phyloP scores from a whole-genome alignment of 2,113 vertebrate species.

The Pontoporia blainvillei region DNA sequence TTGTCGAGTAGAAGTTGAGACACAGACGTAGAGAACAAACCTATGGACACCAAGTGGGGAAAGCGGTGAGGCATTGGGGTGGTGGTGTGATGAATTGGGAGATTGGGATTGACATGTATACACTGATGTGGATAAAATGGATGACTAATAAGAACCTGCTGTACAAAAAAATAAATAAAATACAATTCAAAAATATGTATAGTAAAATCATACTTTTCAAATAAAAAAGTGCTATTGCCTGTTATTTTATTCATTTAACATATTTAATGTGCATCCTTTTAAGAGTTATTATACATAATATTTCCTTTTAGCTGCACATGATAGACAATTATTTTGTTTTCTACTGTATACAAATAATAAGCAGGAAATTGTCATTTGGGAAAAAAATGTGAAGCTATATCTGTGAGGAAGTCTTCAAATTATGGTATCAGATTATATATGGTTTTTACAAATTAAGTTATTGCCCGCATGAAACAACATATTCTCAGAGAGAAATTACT shows the following conservation, averaged over 20 bases:
- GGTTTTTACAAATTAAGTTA: background rate
- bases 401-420: background rate
- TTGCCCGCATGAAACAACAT: background rate
- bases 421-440: background rate
- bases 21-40: too few relatives aligned
- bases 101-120: too few relatives aligned
- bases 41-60: too few relatives aligned
- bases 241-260: background rate
- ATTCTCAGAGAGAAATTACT: background rate
- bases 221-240: background rate
- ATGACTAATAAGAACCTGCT: too few relatives aligned
- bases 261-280: background rate
- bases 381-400: background rate
- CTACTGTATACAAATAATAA: background rate
- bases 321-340: conserved; percentile 5
- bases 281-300: background rate
- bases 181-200: too few relatives aligned
- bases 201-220: too few relatives aligned
- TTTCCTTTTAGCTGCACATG: background rate
- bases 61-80: too few relatives aligned
- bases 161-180: too few relatives aligned
- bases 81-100: too few relatives aligned
- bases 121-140: too few relatives aligned
- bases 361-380: background rate
- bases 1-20: too few relatives aligned